These are phyloP conservation scores for Microplitis deprimator DNA, from an alignment of 2,888 invertebrate species.

Conservation along the genomic window DNA sequence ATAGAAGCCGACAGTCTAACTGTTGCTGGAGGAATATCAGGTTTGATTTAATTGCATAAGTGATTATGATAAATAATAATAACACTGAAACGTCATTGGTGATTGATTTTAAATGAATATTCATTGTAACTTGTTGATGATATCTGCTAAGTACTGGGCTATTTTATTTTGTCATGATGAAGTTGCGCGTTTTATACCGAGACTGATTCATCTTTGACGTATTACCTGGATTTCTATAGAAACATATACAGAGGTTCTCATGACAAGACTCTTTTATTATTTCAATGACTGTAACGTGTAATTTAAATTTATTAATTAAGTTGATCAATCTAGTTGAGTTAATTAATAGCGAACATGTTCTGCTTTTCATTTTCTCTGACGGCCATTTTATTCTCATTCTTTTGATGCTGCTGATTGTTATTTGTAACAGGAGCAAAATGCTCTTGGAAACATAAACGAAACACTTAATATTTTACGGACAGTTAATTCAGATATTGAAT, in stretches of 20 bases:
- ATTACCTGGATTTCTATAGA: background rate
- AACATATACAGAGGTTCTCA: background rate
- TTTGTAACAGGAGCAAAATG: too few relatives aligned
- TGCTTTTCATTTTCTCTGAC: background rate
- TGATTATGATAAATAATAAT: background rate
- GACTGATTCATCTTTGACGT: background rate
- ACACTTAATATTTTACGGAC: slow-evolving; percentile 32
- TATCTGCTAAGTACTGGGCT: background rate
- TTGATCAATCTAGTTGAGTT: background rate
- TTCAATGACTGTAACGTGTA: background rate
- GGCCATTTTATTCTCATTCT: too few relatives aligned
- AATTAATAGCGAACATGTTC: too few relatives aligned
- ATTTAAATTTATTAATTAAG: slow-evolving; percentile 1
- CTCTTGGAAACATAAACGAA: background rate
- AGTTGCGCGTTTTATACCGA: background rate
- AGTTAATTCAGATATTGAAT: slow-evolving; percentile 37
- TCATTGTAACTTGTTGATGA: background rate
- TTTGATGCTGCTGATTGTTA: too few relatives aligned
- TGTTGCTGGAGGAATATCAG: too few relatives aligned
- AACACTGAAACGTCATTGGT: background rate
- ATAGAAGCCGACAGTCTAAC: too few relatives aligned
- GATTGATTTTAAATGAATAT: background rate
- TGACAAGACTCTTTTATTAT: background rate
- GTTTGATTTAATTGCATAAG: background rate
- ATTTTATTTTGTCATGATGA: background rate